Evolutionary conservation across 2,888 invertebrate genomes (phyloP).

Genomic region (Craniophora ligustri): DNA sequence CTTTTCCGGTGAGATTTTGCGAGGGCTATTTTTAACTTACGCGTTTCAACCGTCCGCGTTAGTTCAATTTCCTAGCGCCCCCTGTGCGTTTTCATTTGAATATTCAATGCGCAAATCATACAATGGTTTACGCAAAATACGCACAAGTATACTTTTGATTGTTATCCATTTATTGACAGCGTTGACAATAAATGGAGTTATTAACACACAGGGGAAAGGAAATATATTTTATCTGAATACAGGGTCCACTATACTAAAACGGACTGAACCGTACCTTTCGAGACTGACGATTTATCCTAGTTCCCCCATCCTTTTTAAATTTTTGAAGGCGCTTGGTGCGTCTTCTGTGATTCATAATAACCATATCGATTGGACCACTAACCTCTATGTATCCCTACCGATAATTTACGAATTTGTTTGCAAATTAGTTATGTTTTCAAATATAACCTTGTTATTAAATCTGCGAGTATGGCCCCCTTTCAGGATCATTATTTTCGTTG

Average conservation of each 20-base stretch:
- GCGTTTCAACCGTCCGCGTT: conserved; percentile 28
- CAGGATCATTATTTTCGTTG: conserved; percentile 17
- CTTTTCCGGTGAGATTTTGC: neutral
- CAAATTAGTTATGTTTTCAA: conserved; percentile 19
- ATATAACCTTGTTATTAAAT: conserved; percentile 1
- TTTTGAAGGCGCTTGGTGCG: conserved; percentile 46
- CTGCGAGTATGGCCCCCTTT: conserved; percentile 34
- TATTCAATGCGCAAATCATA: neutral
- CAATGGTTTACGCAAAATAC: neutral
- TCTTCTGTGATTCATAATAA: conserved; percentile 28
- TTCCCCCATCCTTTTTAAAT: conserved; percentile 52
- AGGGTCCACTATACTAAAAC: conserved; percentile 51
- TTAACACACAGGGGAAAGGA: conserved; percentile 13
- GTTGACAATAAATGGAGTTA: conserved; percentile 7
- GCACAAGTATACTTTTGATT: neutral
- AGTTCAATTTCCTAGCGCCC: conserved; percentile 13
- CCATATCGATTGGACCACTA: conserved; percentile 54
- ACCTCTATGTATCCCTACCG: conserved; percentile 35
- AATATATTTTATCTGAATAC: conserved; percentile 36
- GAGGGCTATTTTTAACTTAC: conserved; percentile 1
- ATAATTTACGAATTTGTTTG: conserved; percentile 49
- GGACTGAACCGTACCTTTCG: conserved; percentile 59
- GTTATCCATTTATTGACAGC: conserved; percentile 12
- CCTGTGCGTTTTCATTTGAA: conserved; percentile 7
- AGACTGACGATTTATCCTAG: conserved; percentile 79